phyloP scores from a whole-genome alignment of 1,140 invertebrate species.

The Pseudoatta argentina region DNA sequence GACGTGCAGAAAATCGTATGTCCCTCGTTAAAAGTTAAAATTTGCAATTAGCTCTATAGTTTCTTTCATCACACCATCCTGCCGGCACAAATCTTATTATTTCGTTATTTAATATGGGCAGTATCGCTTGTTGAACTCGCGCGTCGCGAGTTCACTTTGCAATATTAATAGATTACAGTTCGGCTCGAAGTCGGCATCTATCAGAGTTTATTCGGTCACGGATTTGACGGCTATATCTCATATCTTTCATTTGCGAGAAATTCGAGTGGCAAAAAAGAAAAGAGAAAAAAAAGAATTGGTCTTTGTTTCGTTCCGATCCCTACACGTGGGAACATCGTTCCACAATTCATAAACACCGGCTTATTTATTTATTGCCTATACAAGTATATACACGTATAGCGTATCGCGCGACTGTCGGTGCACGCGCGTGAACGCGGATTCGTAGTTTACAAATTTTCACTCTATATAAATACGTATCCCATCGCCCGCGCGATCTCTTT shows the following conservation, averaged over 20 bases:
- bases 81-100: slow-evolving; percentile 28
- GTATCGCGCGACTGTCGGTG: slow-evolving; percentile 7
- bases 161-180: slow-evolving; percentile 24
- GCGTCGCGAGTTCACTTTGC: background rate
- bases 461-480: slow-evolving; percentile 41
- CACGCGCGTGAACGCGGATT: background rate
- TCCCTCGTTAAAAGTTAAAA: slow-evolving; percentile 14
- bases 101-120: slow-evolving; percentile 36
- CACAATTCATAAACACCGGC: slow-evolving; percentile 47
- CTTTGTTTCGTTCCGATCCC: slow-evolving; percentile 61
- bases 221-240: background rate
- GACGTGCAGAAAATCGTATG: background rate
- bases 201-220: background rate
- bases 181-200: slow-evolving; percentile 7
- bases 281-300: slow-evolving; percentile 49
- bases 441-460: slow-evolving; percentile 64
- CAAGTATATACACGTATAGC: slow-evolving; percentile 83
- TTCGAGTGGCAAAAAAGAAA: slow-evolving; percentile 4
- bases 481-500: slow-evolving; percentile 20
- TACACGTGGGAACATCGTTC: slow-evolving; percentile 25
- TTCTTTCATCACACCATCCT: background rate
- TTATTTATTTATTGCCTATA: slow-evolving; percentile 79
- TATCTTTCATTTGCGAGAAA: background rate
- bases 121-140: background rate
- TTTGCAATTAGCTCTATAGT: background rate